Conservation (phyloP, 2,113 vertebrate genomes). For the Alouatta palliata region DNA sequence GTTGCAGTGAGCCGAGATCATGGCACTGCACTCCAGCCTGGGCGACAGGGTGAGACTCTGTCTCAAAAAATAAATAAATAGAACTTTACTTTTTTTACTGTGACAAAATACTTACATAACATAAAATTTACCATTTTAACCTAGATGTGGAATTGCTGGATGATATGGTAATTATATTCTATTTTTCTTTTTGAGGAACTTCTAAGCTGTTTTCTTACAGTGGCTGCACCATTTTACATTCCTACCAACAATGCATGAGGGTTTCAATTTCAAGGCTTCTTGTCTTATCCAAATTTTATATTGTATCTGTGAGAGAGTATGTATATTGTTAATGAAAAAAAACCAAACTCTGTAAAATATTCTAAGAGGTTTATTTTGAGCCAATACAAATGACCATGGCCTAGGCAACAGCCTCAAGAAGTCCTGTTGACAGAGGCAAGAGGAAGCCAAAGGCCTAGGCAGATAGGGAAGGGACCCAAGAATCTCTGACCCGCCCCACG, state of each 20-base stretch:
- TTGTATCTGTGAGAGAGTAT: background rate
- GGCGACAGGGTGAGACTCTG: no score
- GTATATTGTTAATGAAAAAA: background rate
- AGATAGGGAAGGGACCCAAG: no score
- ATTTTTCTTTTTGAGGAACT: background rate
- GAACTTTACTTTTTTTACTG: background rate
- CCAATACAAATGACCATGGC: no score
- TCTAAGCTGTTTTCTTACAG: background rate
- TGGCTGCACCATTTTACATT: background rate
- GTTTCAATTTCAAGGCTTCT: background rate
- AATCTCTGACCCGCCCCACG: no score
- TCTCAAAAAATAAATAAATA: no score
- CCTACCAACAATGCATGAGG: background rate
- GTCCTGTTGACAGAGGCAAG: no score
- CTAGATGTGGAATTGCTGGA: background rate
- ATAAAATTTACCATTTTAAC: background rate
- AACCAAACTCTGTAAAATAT: no score
- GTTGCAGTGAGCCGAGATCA: no score
- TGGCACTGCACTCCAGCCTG: no score
- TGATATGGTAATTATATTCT: background rate
- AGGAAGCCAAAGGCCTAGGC: no score
- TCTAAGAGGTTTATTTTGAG: no score
- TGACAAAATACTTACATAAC: background rate
- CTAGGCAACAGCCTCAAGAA: no score
- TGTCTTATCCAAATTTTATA: background rate